A percentile compares a stretch with the other conserved stretches of the same genome.
Evolutionary conservation across 2,113 vertebrate species (phyloP).

Genomic region (Malurus alboscapulatus): DNA sequence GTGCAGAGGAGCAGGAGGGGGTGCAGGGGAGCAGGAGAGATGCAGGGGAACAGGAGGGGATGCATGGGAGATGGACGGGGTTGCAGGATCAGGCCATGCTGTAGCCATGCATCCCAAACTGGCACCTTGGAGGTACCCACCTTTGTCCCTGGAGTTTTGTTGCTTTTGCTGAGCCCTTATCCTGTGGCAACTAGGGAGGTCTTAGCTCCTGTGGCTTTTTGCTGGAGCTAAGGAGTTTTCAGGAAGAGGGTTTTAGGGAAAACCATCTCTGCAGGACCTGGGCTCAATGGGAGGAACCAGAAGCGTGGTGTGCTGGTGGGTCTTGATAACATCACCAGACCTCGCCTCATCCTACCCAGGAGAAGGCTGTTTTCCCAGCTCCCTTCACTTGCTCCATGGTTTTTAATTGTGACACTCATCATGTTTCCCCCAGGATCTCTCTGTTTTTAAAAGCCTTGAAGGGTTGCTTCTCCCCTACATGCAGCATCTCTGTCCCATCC

Average conservation of each 20-base stretch:
- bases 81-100: neutral
- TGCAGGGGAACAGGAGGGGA: neutral
- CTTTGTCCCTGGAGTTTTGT: neutral
- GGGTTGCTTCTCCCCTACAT: neutral
- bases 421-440: accelerated
- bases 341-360: neutral
- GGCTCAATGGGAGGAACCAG: neutral
- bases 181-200: accelerated
- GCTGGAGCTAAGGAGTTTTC: neutral
- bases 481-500: neutral
- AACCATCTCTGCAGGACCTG: neutral
- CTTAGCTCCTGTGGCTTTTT: neutral
- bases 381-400: neutral
- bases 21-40: neutral
- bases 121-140: neutral
- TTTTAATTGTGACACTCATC: neutral
- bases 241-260: neutral
- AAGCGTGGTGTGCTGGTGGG: accelerated
- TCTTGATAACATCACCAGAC: neutral
- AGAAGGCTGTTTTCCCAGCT: neutral
- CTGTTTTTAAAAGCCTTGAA: neutral
- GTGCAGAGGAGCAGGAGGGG: neutral
- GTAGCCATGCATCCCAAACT: neutral
- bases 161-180: neutral
- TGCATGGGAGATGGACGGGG: neutral